Conservation (phyloP, 2,113 vertebrate species). For the Elephantulus edwardii region DNA sequence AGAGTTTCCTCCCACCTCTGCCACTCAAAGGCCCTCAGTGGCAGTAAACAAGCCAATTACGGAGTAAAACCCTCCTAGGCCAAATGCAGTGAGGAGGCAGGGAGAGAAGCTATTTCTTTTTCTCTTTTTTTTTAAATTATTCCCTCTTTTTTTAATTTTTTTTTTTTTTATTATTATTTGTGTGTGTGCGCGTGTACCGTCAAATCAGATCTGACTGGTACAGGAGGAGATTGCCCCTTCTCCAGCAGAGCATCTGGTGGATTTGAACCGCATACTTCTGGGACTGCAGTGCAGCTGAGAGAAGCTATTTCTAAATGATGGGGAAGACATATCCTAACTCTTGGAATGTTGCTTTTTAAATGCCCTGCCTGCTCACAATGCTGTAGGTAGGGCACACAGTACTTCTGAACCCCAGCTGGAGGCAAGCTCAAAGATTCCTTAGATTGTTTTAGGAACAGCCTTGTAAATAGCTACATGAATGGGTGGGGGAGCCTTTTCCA, state of each 20-base stretch:
- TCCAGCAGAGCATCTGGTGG: no score
- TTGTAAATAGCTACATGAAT: neutral
- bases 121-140: no score
- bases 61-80: slow-evolving; percentile 29
- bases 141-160: no score
- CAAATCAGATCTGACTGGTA: no score
- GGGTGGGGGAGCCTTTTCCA: neutral
- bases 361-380: neutral
- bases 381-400: neutral
- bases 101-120: slow-evolving; percentile 13
- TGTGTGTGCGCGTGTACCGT: no score
- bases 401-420: neutral
- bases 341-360: neutral
- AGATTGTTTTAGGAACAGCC: slow-evolving; percentile 3
- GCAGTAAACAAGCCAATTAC: slow-evolving; percentile 65
- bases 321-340: neutral
- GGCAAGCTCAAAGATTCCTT: neutral
- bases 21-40: slow-evolving; percentile 36
- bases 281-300: no score
- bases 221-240: no score
- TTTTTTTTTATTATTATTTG: no score
- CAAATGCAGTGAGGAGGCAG: slow-evolving; percentile 17
- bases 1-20: slow-evolving; percentile 55
- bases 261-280: no score
- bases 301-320: neutral